phyloP scores from a whole-genome alignment of 2,797 vertebrate species.

The Rhinoraja longicauda region DNA sequence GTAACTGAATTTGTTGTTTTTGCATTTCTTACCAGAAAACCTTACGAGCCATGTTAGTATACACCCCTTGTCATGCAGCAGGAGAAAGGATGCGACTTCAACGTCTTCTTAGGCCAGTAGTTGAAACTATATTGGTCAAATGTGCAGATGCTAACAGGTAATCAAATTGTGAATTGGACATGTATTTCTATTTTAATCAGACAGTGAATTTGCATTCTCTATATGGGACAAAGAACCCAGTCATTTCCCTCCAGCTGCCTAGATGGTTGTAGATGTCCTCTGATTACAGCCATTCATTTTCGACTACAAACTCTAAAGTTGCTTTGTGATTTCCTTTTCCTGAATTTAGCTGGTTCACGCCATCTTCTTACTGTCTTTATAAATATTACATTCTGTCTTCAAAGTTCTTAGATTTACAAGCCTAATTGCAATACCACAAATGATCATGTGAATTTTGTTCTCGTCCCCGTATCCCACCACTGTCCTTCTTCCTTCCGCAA shows the following conservation, averaged over 20 bases:
- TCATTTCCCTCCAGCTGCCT: too few relatives aligned
- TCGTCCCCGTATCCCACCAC: too few relatives aligned
- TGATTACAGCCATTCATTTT: neutral
- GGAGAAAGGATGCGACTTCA: slow-evolving; percentile 72
- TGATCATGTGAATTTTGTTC: neutral
- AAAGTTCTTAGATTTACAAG: neutral
- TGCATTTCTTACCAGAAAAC: slow-evolving; percentile 65
- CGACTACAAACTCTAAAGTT: neutral
- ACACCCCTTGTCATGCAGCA: slow-evolving; percentile 73
- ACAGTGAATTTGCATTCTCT: neutral
- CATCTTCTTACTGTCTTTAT: neutral
- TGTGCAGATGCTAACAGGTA: slow-evolving; percentile 85
- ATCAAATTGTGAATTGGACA: neutral
- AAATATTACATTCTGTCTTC: neutral
- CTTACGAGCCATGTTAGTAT: slow-evolving; percentile 80
- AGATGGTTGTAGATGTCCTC: neutral
- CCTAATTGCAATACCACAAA: neutral
- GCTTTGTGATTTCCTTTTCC: neutral
- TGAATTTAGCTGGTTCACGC: neutral
- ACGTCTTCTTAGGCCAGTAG: slow-evolving; percentile 75
- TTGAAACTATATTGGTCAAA: slow-evolving; percentile 81
- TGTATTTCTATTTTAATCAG: neutral
- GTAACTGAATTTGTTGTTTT: slow-evolving; percentile 19
- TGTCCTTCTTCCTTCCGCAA: neutral
- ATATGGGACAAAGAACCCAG: too few relatives aligned